phyloP scores from a whole-genome alignment of 2,113 vertebrate genomes.

The Ondatra zibethicus region DNA sequence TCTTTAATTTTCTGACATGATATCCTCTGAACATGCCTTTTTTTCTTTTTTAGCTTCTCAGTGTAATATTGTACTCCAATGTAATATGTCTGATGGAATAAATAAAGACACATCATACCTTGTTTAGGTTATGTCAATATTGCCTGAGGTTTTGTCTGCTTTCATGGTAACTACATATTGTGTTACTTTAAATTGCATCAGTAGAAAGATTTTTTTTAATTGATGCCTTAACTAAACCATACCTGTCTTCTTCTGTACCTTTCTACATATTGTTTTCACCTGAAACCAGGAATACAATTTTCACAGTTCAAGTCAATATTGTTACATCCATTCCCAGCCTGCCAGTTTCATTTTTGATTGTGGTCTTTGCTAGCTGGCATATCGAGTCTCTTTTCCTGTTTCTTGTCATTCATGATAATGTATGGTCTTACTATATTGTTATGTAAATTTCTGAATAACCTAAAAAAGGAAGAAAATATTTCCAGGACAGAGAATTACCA shows the following conservation, averaged over 20 bases:
- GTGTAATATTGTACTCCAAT: background rate
- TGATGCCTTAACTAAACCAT: background rate
- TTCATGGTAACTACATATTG: background rate
- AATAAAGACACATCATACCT: background rate
- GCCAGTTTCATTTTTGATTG: conserved; percentile 26
- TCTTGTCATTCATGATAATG: background rate
- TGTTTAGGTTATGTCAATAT: background rate
- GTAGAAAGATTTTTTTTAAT: background rate
- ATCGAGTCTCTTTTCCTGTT: background rate
- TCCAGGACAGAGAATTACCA: background rate
- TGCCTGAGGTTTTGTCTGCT: background rate
- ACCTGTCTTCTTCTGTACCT: background rate
- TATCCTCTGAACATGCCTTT: background rate
- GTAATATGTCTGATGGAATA: background rate
- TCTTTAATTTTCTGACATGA: background rate
- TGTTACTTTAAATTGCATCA: background rate
- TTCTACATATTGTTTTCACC: conserved; percentile 21
- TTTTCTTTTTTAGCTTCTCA: background rate
- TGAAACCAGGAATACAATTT: background rate
- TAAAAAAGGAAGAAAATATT: background rate
- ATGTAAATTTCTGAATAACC: background rate
- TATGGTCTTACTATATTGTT: background rate
- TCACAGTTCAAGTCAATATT: background rate
- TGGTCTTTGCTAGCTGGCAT: background rate
- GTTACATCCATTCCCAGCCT: background rate